phyloP scores from a whole-genome alignment of 92 coral and sea anemone genomes.

The Isaurus tuberculatus region DNA sequence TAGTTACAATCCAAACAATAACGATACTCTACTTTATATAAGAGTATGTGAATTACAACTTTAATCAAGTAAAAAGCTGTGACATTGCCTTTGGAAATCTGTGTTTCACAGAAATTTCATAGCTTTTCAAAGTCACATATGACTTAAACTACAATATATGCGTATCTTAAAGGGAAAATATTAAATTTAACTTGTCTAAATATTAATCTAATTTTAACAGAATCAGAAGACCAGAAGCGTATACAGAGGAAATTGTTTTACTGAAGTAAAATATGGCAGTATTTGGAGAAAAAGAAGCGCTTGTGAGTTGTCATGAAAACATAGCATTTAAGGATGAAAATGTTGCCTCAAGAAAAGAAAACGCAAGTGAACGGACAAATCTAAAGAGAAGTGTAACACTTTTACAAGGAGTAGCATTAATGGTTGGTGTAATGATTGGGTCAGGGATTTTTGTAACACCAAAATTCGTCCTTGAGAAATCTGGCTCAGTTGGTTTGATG shows the following conservation, averaged over 20 bases:
- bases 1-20: too few relatives aligned
- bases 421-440: slow-evolving; percentile 96
- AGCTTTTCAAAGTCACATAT: too few relatives aligned
- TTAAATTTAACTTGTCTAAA: too few relatives aligned
- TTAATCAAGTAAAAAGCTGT: too few relatives aligned
- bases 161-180: too few relatives aligned
- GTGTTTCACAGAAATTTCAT: too few relatives aligned
- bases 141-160: too few relatives aligned
- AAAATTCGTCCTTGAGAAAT: slow-evolving; percentile 76
- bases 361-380: neutral
- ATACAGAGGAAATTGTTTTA: neutral
- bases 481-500: slow-evolving; percentile 96
- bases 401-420: slow-evolving; percentile 86
- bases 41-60: too few relatives aligned
- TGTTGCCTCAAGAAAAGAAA: neutral
- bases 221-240: neutral
- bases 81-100: too few relatives aligned
- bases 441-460: slow-evolving; percentile 97
- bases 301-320: neutral
- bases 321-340: neutral
- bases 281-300: neutral
- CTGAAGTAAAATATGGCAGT: neutral
- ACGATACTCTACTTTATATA: too few relatives aligned
- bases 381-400: slow-evolving; percentile 79
- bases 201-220: neutral